Evolutionary conservation across 2,797 vertebrate genomes (phyloP), one percentile per base, ranked within the genome.

Genomic region (Orestias chungarensis): DNA sequence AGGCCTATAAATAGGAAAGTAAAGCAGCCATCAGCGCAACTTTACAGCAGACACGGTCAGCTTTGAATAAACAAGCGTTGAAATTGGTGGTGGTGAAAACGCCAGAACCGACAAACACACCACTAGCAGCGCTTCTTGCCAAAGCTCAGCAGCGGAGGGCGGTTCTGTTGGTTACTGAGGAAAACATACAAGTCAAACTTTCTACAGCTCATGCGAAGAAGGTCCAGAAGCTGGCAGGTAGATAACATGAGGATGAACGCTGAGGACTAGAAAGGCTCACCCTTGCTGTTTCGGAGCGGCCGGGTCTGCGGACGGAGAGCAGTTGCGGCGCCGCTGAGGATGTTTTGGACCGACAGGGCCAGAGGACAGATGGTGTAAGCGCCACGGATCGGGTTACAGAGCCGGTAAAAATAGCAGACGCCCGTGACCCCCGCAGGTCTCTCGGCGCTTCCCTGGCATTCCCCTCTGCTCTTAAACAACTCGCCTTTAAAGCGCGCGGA

Each of bases 331-430:
- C 87, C 42, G n/a, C 86, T 90, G 75, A 80, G 70, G 87, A 92
- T 89, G 86, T 83, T 87, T 86, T 83, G 83, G 87, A 85, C 90
- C 86, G 86, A 85, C 91, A 93, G 92, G 92, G 86, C 86, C 86
- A 91, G 88, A 89, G 92, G 89, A 91, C 88, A 91, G 94, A 91
- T 90, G 90, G 94, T 66, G 73, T 89, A 91, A 93, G 93, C 92
- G 94, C 94, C 93, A 92, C 77, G 86, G 96, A 96, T 99, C 97
- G 88, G 90, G 95, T 99, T 99, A 96, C 97, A 78, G 67, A 80
- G 90, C 93, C 87, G 94, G 96, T 98, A 97, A 96, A 99, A 98
- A 98, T 99, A 99, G 97, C 95, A 94, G 94, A 95, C 92, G 96
- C 96, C 93, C 96, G 93, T 97, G 96, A 97, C 96, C 96, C 96